Evolutionary conservation across 2,113 vertebrate genomes (phyloP).

Genomic region (Erinaceus europaeus): DNA sequence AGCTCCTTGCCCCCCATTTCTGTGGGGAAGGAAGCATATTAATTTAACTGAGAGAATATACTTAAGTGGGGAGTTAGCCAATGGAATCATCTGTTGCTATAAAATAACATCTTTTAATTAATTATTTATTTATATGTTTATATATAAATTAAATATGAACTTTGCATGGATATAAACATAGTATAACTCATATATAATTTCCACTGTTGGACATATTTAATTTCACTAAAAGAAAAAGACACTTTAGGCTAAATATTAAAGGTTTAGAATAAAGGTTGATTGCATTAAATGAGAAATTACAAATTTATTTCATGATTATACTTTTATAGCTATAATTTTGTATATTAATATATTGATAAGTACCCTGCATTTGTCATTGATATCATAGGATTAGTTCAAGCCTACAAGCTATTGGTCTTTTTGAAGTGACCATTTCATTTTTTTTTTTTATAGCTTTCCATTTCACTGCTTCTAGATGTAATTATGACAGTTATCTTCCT

Average conservation of each 20-base stretch:
- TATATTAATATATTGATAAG: not conserved
- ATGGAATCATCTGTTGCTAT: not conserved
- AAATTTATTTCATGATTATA: not conserved
- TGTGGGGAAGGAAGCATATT: not conserved
- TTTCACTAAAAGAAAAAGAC: not conserved
- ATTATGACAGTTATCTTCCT: conserved; percentile 2
- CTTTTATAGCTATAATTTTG: not conserved
- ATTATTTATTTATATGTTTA: no score
- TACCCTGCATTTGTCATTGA: not conserved
- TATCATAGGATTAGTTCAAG: not conserved
- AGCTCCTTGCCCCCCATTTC: not conserved
- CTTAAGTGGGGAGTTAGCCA: not conserved
- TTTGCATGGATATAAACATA: not conserved
- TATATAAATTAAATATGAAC: no score
- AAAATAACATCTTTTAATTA: no score
- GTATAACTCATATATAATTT: not conserved
- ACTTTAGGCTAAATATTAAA: not conserved
- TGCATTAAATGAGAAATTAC: not conserved
- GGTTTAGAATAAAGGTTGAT: not conserved
- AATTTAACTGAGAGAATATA: not conserved
- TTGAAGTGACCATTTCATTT: not conserved
- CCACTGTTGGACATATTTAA: not conserved
- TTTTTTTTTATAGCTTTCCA: conserved; percentile 32
- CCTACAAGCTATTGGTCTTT: not conserved
- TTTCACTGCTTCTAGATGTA: not conserved